Percentiles rank a stretch among this genome's conserved stretches.
Evolutionary conservation across 2,888 invertebrate species (phyloP).

Genomic region (Chrysodeixis includens): DNA sequence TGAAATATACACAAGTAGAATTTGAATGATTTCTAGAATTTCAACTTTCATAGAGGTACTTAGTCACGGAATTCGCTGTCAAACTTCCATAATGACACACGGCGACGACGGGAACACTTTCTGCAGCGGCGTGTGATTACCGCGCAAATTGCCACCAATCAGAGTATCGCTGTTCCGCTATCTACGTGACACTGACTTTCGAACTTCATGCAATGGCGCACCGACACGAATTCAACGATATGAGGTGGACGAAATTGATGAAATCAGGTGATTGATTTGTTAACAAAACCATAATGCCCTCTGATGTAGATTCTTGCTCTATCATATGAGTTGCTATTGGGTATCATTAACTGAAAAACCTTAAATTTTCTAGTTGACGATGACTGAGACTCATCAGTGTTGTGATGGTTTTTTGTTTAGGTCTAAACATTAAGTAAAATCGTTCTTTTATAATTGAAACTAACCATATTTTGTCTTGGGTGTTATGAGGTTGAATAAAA

Average conservation of each 20-base stretch:
- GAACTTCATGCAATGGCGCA: background rate
- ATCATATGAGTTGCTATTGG: too few species aligned
- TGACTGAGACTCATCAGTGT: too few species aligned
- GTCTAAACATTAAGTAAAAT: too few species aligned
- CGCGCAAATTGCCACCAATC: constrained; percentile 32
- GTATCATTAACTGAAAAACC: too few species aligned
- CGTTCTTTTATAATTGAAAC: too few species aligned
- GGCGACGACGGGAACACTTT: constrained; percentile 25
- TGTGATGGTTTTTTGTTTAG: too few species aligned
- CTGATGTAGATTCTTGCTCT: too few species aligned
- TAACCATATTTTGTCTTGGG: too few species aligned
- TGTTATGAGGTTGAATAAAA: background rate
- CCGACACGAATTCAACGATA: background rate
- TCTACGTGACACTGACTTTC: constrained; percentile 30
- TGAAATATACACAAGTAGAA: too few species aligned
- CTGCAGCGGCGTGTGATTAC: constrained; percentile 38
- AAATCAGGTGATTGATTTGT: too few species aligned
- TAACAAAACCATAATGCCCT: too few species aligned
- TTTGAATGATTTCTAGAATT: background rate
- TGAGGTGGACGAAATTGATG: background rate
- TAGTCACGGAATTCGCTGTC: background rate
- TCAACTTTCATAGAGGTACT: background rate
- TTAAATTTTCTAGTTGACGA: too few species aligned
- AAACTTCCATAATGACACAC: background rate
- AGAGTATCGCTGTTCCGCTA: constrained; percentile 19